Evolutionary conservation across 2,113 vertebrate species (phyloP).

Genomic region (Neofelis nebulosa): DNA sequence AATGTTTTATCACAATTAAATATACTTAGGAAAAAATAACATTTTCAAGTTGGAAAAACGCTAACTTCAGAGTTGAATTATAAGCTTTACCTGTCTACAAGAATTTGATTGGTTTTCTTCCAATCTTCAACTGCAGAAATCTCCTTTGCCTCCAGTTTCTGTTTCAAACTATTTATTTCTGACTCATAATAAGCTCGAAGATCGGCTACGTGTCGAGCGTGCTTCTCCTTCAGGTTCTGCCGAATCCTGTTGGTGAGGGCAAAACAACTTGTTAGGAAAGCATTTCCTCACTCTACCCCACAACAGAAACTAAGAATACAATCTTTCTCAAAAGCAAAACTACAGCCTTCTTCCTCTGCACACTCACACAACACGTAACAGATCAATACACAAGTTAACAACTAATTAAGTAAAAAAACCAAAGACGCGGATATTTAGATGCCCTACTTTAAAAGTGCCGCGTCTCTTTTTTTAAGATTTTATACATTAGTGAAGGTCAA

Average conservation of each 20-base stretch:
- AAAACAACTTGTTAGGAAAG: neutral
- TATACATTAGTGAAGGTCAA: neutral
- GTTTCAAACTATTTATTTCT: constrained; percentile 91
- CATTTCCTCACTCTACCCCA: neutral
- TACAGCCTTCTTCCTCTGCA: neutral
- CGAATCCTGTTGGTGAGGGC: constrained; percentile 86
- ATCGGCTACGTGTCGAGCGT: constrained; percentile 93
- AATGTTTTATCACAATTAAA: neutral
- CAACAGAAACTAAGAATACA: neutral
- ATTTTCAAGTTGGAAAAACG: neutral
- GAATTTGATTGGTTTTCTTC: constrained; percentile 89
- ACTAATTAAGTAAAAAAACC: neutral
- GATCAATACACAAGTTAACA: neutral
- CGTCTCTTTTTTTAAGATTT: neutral
- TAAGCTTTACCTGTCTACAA: constrained; percentile 89
- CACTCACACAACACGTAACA: neutral
- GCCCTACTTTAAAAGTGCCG: neutral
- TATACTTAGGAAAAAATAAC: neutral
- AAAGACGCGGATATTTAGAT: neutral
- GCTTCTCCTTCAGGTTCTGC: constrained; percentile 95
- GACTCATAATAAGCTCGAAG: constrained; percentile 95
- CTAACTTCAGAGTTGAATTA: neutral
- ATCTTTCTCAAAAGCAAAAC: neutral
- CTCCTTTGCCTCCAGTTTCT: constrained; percentile 89
- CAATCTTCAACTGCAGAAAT: constrained; percentile 84